Conservation (phyloP, 2,888 invertebrate genomes). For the Hypomecis punctinalis region DNA sequence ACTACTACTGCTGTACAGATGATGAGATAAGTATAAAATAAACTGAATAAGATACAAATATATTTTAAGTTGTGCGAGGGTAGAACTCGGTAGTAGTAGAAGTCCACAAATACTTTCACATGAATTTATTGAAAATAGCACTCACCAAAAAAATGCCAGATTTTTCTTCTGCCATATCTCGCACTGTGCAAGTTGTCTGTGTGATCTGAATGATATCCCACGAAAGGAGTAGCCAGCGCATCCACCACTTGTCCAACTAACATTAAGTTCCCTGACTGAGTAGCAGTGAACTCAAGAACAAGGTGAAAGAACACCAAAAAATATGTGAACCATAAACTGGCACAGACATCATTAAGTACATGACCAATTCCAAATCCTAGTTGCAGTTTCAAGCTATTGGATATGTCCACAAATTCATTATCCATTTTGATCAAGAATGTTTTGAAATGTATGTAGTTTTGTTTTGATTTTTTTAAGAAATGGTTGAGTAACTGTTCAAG, state of each 20-base stretch:
- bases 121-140: conserved; percentile 27
- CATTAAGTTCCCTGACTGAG: conserved; percentile 87
- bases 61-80: too few relatives aligned
- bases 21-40: too few relatives aligned
- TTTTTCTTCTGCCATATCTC: conserved; percentile 92
- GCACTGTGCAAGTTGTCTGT: conserved; percentile 87
- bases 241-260: conserved; percentile 94
- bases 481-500: too few relatives aligned
- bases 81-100: too few relatives aligned
- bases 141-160: conserved; percentile 95
- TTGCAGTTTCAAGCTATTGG: conserved; percentile 72
- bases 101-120: too few relatives aligned
- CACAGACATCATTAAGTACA: conserved; percentile 95
- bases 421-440: conserved; percentile 61
- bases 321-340: conserved; percentile 98
- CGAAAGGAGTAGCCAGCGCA: conserved; percentile 94
- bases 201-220: conserved; percentile 93
- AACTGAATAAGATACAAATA: too few relatives aligned
- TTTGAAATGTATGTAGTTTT: background rate
- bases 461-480: background rate
- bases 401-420: conserved; percentile 77
- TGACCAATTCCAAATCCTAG: conserved; percentile 92
- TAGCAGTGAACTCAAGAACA: conserved; percentile 83
- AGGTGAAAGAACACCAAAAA: conserved; percentile 92
- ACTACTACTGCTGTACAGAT: too few relatives aligned